phyloP scores from a whole-genome alignment of 2,888 invertebrate species.

The Heteromurus nitidus region DNA sequence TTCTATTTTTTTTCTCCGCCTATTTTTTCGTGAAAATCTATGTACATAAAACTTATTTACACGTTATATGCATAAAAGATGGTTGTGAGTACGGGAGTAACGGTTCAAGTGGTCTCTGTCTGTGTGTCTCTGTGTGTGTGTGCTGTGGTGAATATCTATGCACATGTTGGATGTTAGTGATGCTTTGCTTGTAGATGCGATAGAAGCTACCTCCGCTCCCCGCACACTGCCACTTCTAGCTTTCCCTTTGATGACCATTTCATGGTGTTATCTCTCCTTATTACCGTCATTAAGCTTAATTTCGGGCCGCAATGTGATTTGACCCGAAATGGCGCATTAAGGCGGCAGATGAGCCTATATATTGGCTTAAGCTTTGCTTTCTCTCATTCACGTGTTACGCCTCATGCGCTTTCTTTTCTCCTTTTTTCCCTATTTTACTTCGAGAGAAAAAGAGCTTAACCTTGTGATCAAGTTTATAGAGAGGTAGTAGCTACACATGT shows the following conservation, averaged over 20 bases:
- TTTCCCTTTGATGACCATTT: slow-evolving; percentile 37
- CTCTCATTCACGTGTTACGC: slow-evolving; percentile 11
- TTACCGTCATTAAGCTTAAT: slow-evolving; percentile 56
- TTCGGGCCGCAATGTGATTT: slow-evolving; percentile 45
- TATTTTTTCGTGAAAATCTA: neutral
- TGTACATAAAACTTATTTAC: neutral
- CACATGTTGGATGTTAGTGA: no score
- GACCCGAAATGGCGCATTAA: slow-evolving; percentile 44
- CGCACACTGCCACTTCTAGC: neutral
- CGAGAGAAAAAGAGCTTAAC: no score
- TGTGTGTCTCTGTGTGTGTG: neutral
- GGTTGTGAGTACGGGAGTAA: no score
- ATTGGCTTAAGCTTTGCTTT: slow-evolving; percentile 2
- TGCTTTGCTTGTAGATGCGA: neutral
- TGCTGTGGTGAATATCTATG: neutral
- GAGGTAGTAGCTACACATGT: neutral
- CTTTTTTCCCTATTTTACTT: no score
- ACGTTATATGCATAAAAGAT: neutral
- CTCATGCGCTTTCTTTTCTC: neutral
- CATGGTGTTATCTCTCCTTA: slow-evolving; percentile 46
- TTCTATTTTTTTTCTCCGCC: neutral
- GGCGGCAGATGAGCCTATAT: slow-evolving; percentile 8
- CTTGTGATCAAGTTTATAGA: no score
- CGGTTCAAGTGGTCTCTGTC: no score
- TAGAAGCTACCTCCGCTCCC: neutral